phyloP scores from a whole-genome alignment of 2,888 invertebrate genomes.

The Troglohyphantes excavatus region DNA sequence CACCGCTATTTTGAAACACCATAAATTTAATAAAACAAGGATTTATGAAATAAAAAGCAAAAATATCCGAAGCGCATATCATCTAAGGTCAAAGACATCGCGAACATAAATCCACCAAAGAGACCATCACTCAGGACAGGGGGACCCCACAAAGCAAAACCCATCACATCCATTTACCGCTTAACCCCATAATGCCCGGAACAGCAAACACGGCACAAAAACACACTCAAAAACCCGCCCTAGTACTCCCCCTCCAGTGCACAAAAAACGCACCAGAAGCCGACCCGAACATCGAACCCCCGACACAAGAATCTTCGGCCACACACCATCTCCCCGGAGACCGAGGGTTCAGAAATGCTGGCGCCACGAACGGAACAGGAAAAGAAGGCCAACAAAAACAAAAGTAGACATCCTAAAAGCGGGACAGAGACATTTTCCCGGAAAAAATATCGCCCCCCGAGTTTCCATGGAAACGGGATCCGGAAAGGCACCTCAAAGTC shows the following conservation, averaged over 20 bases:
- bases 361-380: constrained; percentile 42
- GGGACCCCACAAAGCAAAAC: too few relatives aligned
- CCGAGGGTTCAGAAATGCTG: constrained; percentile 30
- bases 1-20: too few relatives aligned
- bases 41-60: too few relatives aligned
- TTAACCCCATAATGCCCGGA: not conserved
- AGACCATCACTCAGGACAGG: too few relatives aligned
- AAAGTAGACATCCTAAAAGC: constrained; percentile 50
- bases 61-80: too few relatives aligned
- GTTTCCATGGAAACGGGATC: constrained; percentile 52
- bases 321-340: constrained; percentile 32
- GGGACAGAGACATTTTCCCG: constrained; percentile 73
- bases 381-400: constrained; percentile 17
- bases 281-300: constrained; percentile 16
- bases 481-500: constrained; percentile 76
- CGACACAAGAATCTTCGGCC: constrained; percentile 35
- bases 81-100: too few relatives aligned
- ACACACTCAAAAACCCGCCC: not conserved
- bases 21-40: too few relatives aligned
- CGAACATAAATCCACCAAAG: too few relatives aligned
- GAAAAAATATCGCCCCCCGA: constrained; percentile 49
- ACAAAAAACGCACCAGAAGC: constrained; percentile 1
- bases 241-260: not conserved
- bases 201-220: not conserved
- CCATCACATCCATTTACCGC: not conserved